These are phyloP conservation scores for Noturus placidus DNA, from an alignment of 2,113 vertebrate species.

Conservation along the genomic window DNA sequence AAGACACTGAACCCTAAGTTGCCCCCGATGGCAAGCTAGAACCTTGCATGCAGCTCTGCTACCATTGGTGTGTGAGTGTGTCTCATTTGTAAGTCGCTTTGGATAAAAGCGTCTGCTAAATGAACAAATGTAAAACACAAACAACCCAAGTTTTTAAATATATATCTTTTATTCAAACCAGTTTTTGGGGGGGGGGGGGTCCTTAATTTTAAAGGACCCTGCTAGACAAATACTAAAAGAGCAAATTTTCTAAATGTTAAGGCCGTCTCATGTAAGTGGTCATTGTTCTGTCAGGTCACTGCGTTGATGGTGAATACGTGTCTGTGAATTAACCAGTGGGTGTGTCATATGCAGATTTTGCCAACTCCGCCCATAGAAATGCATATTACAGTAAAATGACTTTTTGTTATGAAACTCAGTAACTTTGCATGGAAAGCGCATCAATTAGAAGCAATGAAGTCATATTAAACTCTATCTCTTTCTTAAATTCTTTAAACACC, in stretches of 20 bases:
- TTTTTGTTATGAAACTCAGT: background rate
- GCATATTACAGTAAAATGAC: background rate
- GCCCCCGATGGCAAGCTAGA: too few relatives aligned
- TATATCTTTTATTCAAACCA: background rate
- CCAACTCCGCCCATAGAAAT: background rate
- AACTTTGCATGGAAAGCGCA: background rate
- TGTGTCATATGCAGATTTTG: background rate
- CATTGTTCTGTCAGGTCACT: background rate
- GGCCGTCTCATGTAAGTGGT: background rate
- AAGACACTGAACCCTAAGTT: too few relatives aligned
- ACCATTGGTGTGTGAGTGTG: too few relatives aligned
- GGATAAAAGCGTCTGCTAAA: too few relatives aligned
- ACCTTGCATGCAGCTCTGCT: too few relatives aligned
- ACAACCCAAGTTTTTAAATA: too few relatives aligned
- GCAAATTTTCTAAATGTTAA: fast-evolving
- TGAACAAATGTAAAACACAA: too few relatives aligned
- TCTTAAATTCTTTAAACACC: too few relatives aligned
- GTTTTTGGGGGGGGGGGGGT: background rate
- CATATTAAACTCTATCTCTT: background rate
- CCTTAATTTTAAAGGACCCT: background rate
- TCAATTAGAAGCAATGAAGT: background rate
- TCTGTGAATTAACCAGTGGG: background rate
- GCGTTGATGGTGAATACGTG: background rate
- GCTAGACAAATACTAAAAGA: background rate
- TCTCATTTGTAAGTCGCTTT: too few relatives aligned